Conservation (phyloP, 2,113 vertebrate species). For the Antigone vipio region DNA sequence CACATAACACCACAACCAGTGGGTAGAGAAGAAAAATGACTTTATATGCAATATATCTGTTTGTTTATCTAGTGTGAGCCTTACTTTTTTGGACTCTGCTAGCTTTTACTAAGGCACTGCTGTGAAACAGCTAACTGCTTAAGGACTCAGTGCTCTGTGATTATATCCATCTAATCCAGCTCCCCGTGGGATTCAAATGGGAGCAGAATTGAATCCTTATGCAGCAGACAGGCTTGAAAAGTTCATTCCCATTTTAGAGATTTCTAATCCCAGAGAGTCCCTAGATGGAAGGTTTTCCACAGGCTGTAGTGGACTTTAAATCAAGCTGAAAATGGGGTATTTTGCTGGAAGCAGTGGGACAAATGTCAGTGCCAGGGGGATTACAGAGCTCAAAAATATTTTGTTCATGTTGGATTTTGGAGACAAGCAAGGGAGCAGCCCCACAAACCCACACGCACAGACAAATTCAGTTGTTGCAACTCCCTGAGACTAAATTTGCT, state of each 20-base stretch:
- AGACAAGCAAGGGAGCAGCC: neutral
- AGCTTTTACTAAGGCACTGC: neutral
- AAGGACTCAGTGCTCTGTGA: neutral
- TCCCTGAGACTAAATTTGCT: neutral
- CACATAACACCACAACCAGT: neutral
- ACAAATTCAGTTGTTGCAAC: neutral
- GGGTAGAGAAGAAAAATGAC: neutral
- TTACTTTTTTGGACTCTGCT: neutral
- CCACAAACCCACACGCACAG: neutral
- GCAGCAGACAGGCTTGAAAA: neutral
- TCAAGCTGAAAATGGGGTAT: neutral
- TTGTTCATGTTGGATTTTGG: neutral
- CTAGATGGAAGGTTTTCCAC: constrained; percentile 21
- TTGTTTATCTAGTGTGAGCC: neutral
- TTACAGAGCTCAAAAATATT: neutral
- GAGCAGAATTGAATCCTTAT: neutral
- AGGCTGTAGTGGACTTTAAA: neutral
- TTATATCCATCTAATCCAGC: neutral
- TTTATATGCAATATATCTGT: neutral
- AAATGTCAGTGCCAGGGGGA: neutral
- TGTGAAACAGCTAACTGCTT: neutral
- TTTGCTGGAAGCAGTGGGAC: neutral
- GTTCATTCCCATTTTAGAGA: neutral
- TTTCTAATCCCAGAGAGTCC: constrained; percentile 16
- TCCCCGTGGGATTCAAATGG: neutral